phyloP scores from a whole-genome alignment of 2,797 vertebrate genomes.

The Fratercula arctica region DNA sequence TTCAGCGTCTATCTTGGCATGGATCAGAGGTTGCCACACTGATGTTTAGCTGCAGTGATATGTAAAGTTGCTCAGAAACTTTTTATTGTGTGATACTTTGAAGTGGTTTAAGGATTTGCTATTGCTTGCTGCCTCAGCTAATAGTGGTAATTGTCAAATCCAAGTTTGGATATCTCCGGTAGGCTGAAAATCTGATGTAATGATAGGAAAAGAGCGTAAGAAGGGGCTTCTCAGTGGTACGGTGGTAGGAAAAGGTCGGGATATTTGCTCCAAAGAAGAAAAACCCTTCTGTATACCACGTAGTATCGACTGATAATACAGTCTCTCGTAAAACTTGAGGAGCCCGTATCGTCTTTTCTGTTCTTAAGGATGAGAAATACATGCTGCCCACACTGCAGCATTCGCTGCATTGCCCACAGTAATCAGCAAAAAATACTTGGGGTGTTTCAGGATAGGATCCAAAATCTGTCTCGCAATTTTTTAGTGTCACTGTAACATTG shows the following conservation, averaged over 20 bases:
- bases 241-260: background rate
- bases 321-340: background rate
- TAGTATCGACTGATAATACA: accelerated
- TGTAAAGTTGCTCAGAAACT: background rate
- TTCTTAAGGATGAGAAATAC: background rate
- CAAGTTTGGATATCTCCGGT: background rate
- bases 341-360: background rate
- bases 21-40: background rate
- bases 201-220: background rate
- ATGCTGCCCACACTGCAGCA: background rate
- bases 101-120: background rate
- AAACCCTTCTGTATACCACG: accelerated
- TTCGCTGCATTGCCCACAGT: background rate
- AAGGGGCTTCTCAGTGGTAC: background rate
- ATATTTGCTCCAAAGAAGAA: background rate
- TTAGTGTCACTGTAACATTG: background rate
- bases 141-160: background rate
- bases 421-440: background rate
- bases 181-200: background rate
- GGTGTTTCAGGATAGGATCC: background rate
- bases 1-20: background rate
- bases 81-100: background rate
- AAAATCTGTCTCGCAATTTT: background rate
- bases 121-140: background rate
- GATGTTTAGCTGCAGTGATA: background rate